Conservation (phyloP, 2,888 invertebrate genomes). For the Yponomeuta evonymella region DNA sequence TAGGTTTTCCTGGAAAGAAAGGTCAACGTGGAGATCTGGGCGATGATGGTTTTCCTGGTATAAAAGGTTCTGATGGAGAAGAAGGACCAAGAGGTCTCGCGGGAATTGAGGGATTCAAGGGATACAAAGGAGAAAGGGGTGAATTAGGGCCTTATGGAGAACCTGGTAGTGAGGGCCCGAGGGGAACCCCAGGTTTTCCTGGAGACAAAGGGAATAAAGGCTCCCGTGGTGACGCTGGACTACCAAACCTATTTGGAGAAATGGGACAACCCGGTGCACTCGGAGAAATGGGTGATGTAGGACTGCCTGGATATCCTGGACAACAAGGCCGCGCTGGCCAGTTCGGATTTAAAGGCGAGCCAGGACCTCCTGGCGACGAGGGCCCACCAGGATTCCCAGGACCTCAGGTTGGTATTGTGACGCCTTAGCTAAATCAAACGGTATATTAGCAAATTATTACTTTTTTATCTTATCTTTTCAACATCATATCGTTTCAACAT, state of each 20-base stretch:
- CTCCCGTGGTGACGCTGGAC: conserved; percentile 66
- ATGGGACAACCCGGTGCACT: conserved; percentile 63
- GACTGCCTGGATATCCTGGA: conserved; percentile 74
- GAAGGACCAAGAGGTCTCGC: conserved; percentile 50
- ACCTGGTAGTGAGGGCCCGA: conserved; percentile 62
- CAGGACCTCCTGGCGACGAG: conserved; percentile 70
- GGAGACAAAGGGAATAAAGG: conserved; percentile 78
- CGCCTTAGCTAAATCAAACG: too few species aligned
- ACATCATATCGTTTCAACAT: too few species aligned
- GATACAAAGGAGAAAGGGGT: conserved; percentile 80
- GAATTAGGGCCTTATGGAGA: conserved; percentile 78
- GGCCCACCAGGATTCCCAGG: conserved; percentile 78
- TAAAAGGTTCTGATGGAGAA: conserved; percentile 24
- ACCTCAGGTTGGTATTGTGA: conserved; percentile 30
- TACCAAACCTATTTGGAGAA: conserved; percentile 58
- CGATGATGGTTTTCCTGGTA: conserved; percentile 47
- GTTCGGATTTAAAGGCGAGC: conserved; percentile 56
- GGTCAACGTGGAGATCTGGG: conserved; percentile 54
- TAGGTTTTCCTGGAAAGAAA: conserved; percentile 40
- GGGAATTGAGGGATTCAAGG: conserved; percentile 77
- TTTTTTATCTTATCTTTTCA: too few species aligned
- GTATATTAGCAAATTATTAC: too few species aligned
- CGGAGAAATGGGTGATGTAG: conserved; percentile 77
- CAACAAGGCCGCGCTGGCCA: conserved; percentile 63
- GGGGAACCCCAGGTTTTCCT: conserved; percentile 78